These are phyloP conservation scores for Corvus cornix DNA, from an alignment of 2,113 vertebrate genomes.

Conservation along the genomic window DNA sequence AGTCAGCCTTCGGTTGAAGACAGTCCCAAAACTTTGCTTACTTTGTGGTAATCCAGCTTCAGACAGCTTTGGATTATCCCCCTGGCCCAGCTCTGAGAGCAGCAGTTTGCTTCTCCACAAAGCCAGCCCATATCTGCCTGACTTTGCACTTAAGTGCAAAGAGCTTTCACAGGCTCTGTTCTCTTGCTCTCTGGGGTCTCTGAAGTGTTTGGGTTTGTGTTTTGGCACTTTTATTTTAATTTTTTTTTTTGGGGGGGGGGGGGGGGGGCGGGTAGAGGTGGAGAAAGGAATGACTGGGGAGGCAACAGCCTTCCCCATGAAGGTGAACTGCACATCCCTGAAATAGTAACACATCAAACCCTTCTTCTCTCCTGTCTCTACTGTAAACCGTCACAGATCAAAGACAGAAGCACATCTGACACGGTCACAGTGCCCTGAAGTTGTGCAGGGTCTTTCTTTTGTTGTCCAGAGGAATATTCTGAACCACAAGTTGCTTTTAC, in stretches of 20 bases:
- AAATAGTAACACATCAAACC: neutral
- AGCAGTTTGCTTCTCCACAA: neutral
- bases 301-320: neutral
- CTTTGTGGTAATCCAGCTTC: accelerated
- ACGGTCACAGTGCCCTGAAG: neutral
- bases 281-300: neutral
- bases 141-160: neutral
- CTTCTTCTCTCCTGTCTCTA: neutral
- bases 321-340: neutral
- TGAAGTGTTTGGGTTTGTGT: neutral
- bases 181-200: neutral
- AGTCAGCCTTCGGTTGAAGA: neutral
- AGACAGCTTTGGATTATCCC: neutral
- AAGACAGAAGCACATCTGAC: neutral
- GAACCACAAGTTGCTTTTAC: neutral
- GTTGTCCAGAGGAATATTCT: neutral
- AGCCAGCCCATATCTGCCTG: neutral
- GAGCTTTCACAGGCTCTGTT: neutral
- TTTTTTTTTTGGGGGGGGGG: too few relatives aligned
- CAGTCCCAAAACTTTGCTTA: neutral
- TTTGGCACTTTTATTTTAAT: neutral
- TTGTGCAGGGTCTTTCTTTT: neutral
- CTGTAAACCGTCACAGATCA: neutral
- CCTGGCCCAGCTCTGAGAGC: neutral
- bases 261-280: accelerated